These are phyloP conservation scores for Actenoides hombroni DNA, from an alignment of 2,113 vertebrate species.

Conservation along the genomic window DNA sequence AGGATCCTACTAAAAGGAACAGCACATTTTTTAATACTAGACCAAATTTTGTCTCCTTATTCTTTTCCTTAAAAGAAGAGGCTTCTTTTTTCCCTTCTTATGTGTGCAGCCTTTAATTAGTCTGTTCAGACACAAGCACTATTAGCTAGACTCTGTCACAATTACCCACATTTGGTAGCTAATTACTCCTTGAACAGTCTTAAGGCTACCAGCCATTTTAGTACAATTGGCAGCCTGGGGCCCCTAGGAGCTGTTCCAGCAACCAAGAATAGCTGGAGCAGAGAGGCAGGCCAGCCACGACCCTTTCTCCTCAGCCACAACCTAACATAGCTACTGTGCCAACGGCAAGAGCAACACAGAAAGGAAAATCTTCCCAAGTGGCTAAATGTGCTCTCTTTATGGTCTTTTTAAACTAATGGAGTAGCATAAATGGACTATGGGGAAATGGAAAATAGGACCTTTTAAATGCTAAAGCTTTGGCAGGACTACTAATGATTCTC, in stretches of 20 bases:
- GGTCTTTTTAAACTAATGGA: slow-evolving; percentile 53
- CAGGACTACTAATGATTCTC: slow-evolving; percentile 48
- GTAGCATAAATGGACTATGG: slow-evolving; percentile 20
- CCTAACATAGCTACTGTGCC: neutral
- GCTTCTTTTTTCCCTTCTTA: neutral
- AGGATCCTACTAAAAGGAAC: neutral
- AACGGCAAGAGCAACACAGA: slow-evolving; percentile 50
- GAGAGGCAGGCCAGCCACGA: neutral
- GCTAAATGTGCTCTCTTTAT: slow-evolving; percentile 25
- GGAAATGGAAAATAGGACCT: slow-evolving; percentile 48
- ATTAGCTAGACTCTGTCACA: slow-evolving; percentile 49
- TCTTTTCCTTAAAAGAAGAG: neutral
- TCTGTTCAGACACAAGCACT: slow-evolving; percentile 12
- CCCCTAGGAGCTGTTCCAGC: slow-evolving; percentile 60
- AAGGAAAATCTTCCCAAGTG: slow-evolving; percentile 45
- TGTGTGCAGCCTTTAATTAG: slow-evolving; percentile 36
- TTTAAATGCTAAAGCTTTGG: slow-evolving; percentile 33
- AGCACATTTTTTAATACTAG: neutral
- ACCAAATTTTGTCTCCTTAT: neutral
- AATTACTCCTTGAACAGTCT: slow-evolving; percentile 59
- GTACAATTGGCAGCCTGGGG: slow-evolving; percentile 41
- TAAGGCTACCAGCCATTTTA: slow-evolving; percentile 50
- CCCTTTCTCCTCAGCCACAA: slow-evolving; percentile 55
- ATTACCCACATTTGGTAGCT: slow-evolving; percentile 53
- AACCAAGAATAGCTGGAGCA: slow-evolving; percentile 51